A percentile compares a stretch with the other conserved stretches of the same genome.
phyloP scores from a whole-genome alignment of 2,888 invertebrate genomes.

The Synanthedon formicaeformis region DNA sequence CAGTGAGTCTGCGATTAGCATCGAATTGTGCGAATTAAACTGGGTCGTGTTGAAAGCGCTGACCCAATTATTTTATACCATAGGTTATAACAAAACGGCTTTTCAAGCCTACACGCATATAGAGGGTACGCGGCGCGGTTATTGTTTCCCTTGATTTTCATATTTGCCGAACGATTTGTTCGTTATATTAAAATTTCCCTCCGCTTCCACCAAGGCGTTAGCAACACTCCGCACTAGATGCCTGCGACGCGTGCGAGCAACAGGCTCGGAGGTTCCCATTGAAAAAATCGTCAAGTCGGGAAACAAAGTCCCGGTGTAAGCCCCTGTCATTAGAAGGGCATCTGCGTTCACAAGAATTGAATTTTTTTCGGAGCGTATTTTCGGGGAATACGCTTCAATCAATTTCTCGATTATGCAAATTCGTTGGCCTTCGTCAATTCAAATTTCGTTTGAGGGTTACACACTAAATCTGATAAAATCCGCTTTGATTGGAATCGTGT shows the following conservation, averaged over 20 bases:
- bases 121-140: conserved; percentile 18
- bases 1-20: too few species aligned
- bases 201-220: background rate
- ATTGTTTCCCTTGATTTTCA: conserved; percentile 33
- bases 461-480: conserved; percentile 36
- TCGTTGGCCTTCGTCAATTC: conserved; percentile 34
- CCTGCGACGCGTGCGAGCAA: conserved; percentile 9
- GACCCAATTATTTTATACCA: background rate
- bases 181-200: too few species aligned
- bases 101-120: background rate
- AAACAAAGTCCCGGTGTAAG: conserved; percentile 22
- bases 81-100: background rate
- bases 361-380: conserved; percentile 36
- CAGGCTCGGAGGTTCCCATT: conserved; percentile 15
- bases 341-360: conserved; percentile 45
- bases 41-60: background rate
- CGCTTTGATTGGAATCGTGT: conserved; percentile 35
- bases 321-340: conserved; percentile 44
- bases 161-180: conserved; percentile 31
- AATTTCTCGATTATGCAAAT: conserved; percentile 64
- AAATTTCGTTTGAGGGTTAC: conserved; percentile 28
- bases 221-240: too few species aligned
- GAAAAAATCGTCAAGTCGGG: conserved; percentile 11
- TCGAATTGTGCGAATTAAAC: background rate
- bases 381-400: conserved; percentile 56